Evolutionary conservation across 2,888 invertebrate species (phyloP).

Genomic region (Drosophila mimetica): DNA sequence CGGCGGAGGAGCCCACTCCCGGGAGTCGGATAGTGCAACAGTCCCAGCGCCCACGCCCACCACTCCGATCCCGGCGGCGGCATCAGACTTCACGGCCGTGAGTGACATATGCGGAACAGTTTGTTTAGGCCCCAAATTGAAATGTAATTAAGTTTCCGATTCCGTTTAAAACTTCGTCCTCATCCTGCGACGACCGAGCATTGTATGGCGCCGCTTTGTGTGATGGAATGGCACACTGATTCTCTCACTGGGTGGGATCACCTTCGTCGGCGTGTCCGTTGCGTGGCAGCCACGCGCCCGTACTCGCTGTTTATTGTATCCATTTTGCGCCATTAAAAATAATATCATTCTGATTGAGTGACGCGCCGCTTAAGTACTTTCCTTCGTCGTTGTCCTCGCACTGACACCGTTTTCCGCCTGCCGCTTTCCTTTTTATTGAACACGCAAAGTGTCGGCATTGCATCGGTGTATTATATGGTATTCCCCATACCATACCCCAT

Average conservation of each 20-base stretch:
- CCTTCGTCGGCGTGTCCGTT: constrained; percentile 42
- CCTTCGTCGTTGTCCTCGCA: constrained; percentile 65
- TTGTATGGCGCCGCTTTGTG: too few relatives aligned
- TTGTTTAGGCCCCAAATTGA: constrained; percentile 65
- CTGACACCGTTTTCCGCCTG: constrained; percentile 72
- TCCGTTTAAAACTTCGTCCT: constrained; percentile 43
- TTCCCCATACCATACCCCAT: not conserved
- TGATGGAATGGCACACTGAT: constrained; percentile 33
- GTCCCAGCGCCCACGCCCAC: constrained; percentile 51
- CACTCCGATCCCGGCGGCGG: constrained; percentile 12
- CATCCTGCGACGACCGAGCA: constrained; percentile 60
- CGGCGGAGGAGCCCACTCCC: constrained; percentile 57
- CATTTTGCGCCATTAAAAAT: constrained; percentile 76
- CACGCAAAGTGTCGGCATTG: constrained; percentile 71
- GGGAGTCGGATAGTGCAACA: constrained; percentile 67
- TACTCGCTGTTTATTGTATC: constrained; percentile 60
- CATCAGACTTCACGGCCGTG: constrained; percentile 33
- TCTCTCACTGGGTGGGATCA: constrained; percentile 7
- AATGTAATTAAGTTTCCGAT: constrained; percentile 74
- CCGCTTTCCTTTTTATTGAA: constrained; percentile 56
- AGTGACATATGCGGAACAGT: constrained; percentile 47
- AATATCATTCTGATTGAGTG: constrained; percentile 80
- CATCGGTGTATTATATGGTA: constrained; percentile 25
- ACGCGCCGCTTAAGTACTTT: constrained; percentile 79
- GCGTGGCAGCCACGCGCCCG: constrained; percentile 67